Conservation (phyloP, 2,797 vertebrate genomes). For the Prunella strophiata region DNA sequence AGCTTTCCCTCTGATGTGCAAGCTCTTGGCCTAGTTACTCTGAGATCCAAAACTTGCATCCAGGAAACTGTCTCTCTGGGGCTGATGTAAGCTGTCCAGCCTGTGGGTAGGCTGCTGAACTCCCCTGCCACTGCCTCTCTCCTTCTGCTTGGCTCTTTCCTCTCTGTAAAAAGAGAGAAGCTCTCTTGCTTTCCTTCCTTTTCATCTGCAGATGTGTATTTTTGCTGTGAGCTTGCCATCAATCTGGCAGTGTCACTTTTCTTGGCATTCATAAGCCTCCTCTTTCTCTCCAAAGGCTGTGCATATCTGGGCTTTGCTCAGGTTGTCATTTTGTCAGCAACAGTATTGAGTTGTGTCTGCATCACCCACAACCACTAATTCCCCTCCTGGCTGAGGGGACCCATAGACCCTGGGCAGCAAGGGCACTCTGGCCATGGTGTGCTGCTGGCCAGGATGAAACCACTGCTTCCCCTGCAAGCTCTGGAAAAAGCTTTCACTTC, state of each 20-base stretch:
- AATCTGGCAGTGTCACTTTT: not conserved
- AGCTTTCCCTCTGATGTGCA: not conserved
- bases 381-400: not conserved
- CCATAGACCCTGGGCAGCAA: not conserved
- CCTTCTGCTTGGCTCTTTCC: not conserved
- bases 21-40: not conserved
- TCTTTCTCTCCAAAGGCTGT: not conserved
- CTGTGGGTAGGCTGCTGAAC: not conserved
- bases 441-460: not conserved
- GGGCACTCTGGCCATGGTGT: fast-evolving
- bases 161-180: not conserved
- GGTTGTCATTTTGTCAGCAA: not conserved
- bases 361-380: not conserved
- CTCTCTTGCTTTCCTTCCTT: not conserved
- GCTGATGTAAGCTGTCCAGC: not conserved
- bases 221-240: not conserved
- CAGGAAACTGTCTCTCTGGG: not conserved
- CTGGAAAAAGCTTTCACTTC: not conserved
- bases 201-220: not conserved
- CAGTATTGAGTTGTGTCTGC: not conserved
- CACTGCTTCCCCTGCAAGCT: not conserved
- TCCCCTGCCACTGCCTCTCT: not conserved
- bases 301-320: not conserved
- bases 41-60: not conserved
- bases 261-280: not conserved